Evolutionary conservation across 2,888 invertebrate genomes (phyloP).

Genomic region (Ichneumoninae sp.): DNA sequence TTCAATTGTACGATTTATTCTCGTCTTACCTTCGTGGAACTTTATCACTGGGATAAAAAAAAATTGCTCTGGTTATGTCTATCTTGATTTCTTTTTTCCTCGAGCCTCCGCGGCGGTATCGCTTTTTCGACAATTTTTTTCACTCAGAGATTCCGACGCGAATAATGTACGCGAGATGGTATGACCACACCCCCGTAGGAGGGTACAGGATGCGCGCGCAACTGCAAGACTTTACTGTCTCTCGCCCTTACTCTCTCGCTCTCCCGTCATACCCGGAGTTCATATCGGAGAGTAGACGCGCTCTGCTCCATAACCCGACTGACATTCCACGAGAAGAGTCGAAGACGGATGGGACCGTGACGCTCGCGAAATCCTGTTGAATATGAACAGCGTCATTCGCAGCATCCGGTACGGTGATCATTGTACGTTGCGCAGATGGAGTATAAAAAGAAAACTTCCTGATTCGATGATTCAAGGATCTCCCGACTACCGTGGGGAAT

Average conservation of each 20-base stretch:
- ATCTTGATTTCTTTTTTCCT: slow-evolving; percentile 21
- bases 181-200: slow-evolving; percentile 78
- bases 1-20: neutral
- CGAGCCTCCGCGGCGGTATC: slow-evolving; percentile 36
- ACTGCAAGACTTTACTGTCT: slow-evolving; percentile 57
- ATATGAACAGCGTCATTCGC: neutral
- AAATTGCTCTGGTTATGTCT: neutral
- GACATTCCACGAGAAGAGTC: slow-evolving; percentile 63
- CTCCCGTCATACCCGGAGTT: slow-evolving; percentile 49
- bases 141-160: slow-evolving; percentile 62
- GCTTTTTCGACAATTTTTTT: slow-evolving; percentile 64
- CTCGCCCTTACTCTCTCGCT: slow-evolving; percentile 4
- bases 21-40: slow-evolving; percentile 34
- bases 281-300: slow-evolving; percentile 33
- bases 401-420: slow-evolving; percentile 9
- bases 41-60: slow-evolving; percentile 34
- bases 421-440: slow-evolving; percentile 19
- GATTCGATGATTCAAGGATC: slow-evolving; percentile 48
- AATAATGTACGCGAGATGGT: slow-evolving; percentile 57
- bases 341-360: slow-evolving; percentile 44
- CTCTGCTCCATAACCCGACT: slow-evolving; percentile 49
- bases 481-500: slow-evolving; percentile 2
- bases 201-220: slow-evolving; percentile 77
- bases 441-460: slow-evolving; percentile 41
- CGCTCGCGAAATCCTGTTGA: neutral